These are phyloP conservation scores for Dynastes maya DNA, from an alignment of 2,888 invertebrate genomes.

Conservation along the genomic window DNA sequence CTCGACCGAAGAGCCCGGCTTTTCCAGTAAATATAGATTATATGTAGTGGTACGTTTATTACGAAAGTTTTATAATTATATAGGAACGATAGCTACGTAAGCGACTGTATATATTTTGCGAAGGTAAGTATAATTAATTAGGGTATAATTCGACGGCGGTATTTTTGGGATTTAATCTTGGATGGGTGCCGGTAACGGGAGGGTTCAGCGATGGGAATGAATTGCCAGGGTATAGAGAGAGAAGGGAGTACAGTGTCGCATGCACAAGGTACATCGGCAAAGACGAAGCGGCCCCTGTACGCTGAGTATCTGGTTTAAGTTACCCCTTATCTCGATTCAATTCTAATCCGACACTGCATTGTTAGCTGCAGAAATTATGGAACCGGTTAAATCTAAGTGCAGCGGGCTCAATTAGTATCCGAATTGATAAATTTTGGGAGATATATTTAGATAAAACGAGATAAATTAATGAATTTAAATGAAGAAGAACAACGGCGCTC, in stretches of 20 bases:
- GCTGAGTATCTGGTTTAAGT: slow-evolving; percentile 56
- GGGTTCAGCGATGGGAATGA: background rate
- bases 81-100: slow-evolving; percentile 34
- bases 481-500: no score
- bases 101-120: background rate
- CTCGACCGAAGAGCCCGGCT: background rate
- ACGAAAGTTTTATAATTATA: slow-evolving; percentile 50
- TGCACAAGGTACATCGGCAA: background rate
- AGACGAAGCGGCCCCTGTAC: background rate
- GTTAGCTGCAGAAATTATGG: slow-evolving; percentile 63
- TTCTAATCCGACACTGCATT: slow-evolving; percentile 62
- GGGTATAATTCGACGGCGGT: slow-evolving; percentile 57
- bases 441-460: background rate
- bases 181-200: background rate
- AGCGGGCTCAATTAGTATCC: background rate
- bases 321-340: slow-evolving; percentile 62
- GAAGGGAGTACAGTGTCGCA: background rate
- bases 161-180: slow-evolving; percentile 59
- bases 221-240: background rate
- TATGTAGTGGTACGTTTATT: slow-evolving; percentile 41
- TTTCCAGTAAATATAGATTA: slow-evolving; percentile 44
- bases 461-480: no score
- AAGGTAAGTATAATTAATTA: slow-evolving; percentile 57
- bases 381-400: slow-evolving; percentile 60
- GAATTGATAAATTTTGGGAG: background rate